phyloP scores from a whole-genome alignment of 1,140 invertebrate species.

The Neotoxoptera formosana region DNA sequence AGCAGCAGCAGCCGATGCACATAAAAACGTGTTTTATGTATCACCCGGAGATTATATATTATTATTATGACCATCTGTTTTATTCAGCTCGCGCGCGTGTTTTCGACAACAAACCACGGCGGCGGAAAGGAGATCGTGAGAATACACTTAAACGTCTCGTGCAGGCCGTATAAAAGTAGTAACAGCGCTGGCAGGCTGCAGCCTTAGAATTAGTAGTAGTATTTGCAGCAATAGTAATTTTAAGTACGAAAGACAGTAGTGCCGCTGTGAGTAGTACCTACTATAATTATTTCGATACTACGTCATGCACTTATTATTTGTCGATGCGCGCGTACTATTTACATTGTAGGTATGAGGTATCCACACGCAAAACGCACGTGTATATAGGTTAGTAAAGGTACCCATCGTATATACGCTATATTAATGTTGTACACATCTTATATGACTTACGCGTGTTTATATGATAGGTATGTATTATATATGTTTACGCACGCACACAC shows the following conservation, averaged over 20 bases:
- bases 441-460: neutral
- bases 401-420: too few species aligned
- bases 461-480: neutral
- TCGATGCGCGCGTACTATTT: neutral
- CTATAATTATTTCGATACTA: neutral
- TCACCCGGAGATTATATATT: neutral
- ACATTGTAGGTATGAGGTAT: too few species aligned
- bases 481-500: neutral
- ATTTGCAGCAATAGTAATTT: too few species aligned
- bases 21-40: constrained; percentile 31
- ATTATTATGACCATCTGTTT: constrained; percentile 28
- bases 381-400: too few species aligned
- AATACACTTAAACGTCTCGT: neutral
- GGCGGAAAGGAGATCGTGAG: neutral
- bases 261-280: neutral
- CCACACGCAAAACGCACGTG: neutral
- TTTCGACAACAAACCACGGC: neutral
- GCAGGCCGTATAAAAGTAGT: neutral
- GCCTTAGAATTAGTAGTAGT: neutral
- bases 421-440: neutral
- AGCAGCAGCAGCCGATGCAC: neutral
- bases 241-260: neutral
- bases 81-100: neutral
- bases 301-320: neutral
- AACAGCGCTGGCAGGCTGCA: neutral